These are phyloP conservation scores for Anser brachyrhynchus DNA, from an alignment of 2,113 vertebrate species.

Conservation along the genomic window DNA sequence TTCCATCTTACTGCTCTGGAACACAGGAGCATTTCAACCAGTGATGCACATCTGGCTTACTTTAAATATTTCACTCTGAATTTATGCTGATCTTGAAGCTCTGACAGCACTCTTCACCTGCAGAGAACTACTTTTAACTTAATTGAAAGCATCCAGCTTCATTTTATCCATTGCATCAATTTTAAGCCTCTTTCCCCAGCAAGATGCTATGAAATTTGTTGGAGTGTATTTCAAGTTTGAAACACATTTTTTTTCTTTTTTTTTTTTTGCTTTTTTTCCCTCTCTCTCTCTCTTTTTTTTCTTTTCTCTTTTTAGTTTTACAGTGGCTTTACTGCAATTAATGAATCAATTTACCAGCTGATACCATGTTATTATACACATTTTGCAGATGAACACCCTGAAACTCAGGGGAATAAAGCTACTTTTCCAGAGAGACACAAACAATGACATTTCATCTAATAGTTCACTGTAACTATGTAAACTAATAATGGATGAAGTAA, in stretches of 20 bases:
- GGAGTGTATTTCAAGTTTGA: background rate
- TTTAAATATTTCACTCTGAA: background rate
- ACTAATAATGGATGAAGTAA: background rate
- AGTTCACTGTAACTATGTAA: background rate
- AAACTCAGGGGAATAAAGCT: background rate
- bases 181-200: background rate
- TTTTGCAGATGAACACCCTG: background rate
- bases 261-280: too few species aligned
- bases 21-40: background rate
- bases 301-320: background rate
- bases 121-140: background rate
- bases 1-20: background rate
- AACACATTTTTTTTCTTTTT: background rate
- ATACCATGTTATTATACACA: background rate
- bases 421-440: background rate
- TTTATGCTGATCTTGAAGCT: background rate
- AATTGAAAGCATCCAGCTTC: background rate
- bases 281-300: background rate
- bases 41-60: background rate
- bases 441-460: background rate
- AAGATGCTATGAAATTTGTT: background rate
- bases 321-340: background rate
- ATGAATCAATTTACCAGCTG: background rate
- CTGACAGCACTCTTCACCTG: background rate
- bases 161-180: background rate